Evolutionary conservation across 1,140 invertebrate genomes (phyloP), one percentile per base, ranked within the genome.

Genomic region (Camponotus floridanus): DNA sequence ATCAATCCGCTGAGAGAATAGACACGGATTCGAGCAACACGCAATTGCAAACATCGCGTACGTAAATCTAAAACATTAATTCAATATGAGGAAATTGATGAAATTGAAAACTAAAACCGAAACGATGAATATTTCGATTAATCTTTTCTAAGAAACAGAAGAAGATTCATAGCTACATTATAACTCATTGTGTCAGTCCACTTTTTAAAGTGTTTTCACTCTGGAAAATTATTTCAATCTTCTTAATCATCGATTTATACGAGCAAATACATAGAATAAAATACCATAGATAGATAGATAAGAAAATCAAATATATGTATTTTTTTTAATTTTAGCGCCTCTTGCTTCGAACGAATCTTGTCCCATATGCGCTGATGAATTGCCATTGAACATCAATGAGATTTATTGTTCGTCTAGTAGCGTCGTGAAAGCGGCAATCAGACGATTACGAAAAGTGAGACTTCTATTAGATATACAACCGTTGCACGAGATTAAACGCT

Each of bases 361-460:
- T 87, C 94, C 94, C 31, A 81, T 92, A 31, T 95, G 94, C 83
- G 81, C 85, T 31, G 91, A 94, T 13, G 86, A 91, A 42, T 84
- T 94, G 33, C 94, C 94, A 1, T 45, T 71, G 15, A 90, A 95
- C 55, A 88, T 95, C 15, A 91, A 90, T 2, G 81, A 93, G 15
- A 59, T 93, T 18, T 94, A 92, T 76, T 95, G 94, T 76, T 91
- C 88, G 6, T 89, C 94, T 5, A 91, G 80, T 9, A 93, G 90
- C 74, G 89, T 89, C 5, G 78, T 94, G 21, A 95, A 94, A 87
- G 92, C 93, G 6, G 94, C 93, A 0, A 91, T 95, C 7, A 91
- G 94, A 86, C 88, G 93, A 83, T 86, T 88, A 7, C 87, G 92
- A 15, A 93, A 92, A 78, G 92, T 89, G 2, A 92, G 93, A 55